Conservation (phyloP, 2,113 vertebrate species). For the Centropus unirufus region DNA sequence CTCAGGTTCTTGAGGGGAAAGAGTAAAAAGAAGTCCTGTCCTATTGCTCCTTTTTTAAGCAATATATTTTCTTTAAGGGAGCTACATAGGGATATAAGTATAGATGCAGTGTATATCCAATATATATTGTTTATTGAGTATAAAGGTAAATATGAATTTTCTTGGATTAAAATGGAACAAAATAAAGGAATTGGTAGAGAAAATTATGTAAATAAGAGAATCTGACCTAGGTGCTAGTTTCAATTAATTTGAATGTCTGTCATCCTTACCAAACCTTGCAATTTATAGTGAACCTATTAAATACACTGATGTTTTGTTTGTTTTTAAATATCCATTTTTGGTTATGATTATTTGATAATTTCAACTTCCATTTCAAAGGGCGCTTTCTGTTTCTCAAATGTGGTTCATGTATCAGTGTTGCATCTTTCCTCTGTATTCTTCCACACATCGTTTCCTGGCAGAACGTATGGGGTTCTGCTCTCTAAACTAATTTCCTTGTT, state of each 20-base stretch:
- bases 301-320: not conserved
- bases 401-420: not conserved
- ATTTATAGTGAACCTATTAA: not conserved
- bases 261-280: not conserved
- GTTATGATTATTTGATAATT: not conserved
- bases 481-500: not conserved
- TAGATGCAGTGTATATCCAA: rapidly evolving
- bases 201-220: not conserved
- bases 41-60: not conserved
- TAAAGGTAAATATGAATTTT: not conserved
- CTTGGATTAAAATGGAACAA: not conserved
- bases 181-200: not conserved
- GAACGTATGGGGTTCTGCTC: not conserved
- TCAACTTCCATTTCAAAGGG: not conserved
- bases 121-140: not conserved
- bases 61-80: not conserved
- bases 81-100: not conserved
- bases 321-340: not conserved
- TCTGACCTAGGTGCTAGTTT: not conserved
- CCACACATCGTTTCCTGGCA: not conserved
- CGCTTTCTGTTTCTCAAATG: not conserved
- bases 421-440: not conserved
- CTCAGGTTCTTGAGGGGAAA: not conserved
- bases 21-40: not conserved
- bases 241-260: not conserved